Base-by-base conservation (phyloP, 2,797 vertebrate genomes). In the Microhierax caerulescens region DNA sequence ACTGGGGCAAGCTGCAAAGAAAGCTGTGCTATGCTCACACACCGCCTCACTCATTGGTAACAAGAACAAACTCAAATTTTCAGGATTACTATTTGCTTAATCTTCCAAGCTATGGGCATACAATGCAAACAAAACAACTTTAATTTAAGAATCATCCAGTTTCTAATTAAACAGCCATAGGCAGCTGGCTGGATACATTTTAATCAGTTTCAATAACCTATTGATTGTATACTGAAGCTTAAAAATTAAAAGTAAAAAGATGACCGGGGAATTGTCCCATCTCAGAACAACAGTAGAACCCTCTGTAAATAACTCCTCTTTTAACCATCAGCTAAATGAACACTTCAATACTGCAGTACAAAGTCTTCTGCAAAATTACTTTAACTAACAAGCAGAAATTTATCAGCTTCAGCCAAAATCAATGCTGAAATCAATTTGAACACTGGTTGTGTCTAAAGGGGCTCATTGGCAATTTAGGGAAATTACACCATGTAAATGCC, bases 341-440 rank as follows among this genome's bases (percentile, higher is more conserved):
- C 98, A 98, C 98, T 99, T 98, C 98, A 98, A 98, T 98, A 98
- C 98, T 56, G 97, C 98, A 98, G 98, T 94, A 98, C 98, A 98
- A 98, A 98, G 98, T 98, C 98, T 98, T 97, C 98, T 98, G 98
- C 98, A 98, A 98, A 99, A 99, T 98, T 98, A 98, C 98, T 99
- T 98, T 98, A 99, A 99, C 98, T 99, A 99, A 99, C 98, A 98
- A 99, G 98, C 98, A 98, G 98, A 98, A 99, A 99, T 99, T 98
- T 99, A 99, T 99, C 98, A 99, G 98, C 98, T 99, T 98, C 98
- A 98, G 98, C 98, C 98, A 98, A 98, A 98, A 98, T 98, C 98
- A 98, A 98, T 99, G 98, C 97, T 97, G 98, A 98, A 98, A 99
- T 98, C 98, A 98, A 98, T 98, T 98, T 98, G 98, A 98, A 98